Evolutionary conservation across 1,140 invertebrate genomes (phyloP).

Genomic region (Euborellia annulipes): DNA sequence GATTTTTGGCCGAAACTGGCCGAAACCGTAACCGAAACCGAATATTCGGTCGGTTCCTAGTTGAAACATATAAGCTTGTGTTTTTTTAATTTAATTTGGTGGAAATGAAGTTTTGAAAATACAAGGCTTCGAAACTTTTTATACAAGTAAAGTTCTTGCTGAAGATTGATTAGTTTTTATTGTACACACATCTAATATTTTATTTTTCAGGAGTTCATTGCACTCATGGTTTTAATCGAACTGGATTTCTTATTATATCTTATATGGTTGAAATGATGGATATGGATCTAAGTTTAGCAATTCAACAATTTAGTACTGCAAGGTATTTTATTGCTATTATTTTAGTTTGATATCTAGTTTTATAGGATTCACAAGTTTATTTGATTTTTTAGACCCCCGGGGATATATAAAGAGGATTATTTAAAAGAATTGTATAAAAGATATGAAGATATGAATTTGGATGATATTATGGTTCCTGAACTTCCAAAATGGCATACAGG

Average conservation of each 20-base stretch:
- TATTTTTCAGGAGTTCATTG: slow-evolving; percentile 66
- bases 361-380: no score
- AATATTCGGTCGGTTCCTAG: no score
- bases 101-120: no score
- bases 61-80: no score
- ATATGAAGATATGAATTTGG: slow-evolving; percentile 61
- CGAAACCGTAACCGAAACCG: no score
- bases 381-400: slow-evolving; percentile 31
- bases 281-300: slow-evolving; percentile 62
- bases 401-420: slow-evolving; percentile 56
- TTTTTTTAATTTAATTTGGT: no score
- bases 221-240: slow-evolving; percentile 97
- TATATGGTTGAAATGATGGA: slow-evolving; percentile 72
- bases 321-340: slow-evolving; percentile 32
- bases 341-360: neutral
- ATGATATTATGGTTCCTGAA: slow-evolving; percentile 46
- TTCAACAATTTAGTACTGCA: slow-evolving; percentile 54
- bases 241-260: slow-evolving; percentile 83
- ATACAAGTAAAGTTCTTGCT: no score
- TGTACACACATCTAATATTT: neutral
- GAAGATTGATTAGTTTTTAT: no score
- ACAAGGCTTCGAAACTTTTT: no score
- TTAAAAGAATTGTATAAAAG: slow-evolving; percentile 38
- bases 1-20: no score
- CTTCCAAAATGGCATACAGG: slow-evolving; percentile 71